Evolutionary conservation across 2,888 invertebrate genomes (phyloP), one percentile per base, ranked within the genome.

Genomic region (Alviniconcha strummeri): DNA sequence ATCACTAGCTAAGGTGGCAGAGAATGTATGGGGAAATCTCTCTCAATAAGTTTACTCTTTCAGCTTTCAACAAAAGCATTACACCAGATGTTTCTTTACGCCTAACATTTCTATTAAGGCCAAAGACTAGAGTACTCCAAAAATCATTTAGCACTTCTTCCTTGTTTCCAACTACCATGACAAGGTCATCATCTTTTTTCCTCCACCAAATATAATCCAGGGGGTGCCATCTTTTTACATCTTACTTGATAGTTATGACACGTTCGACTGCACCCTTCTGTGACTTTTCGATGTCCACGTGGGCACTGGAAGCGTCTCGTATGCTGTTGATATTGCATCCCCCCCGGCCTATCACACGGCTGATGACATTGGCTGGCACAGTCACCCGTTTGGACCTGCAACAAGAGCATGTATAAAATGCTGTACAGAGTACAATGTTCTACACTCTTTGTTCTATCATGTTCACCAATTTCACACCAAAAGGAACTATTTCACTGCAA

Each of bases 271-370:
- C 89, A 6, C 91, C 91, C 87, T 93, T 92, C 94, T 36, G 52
- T 98, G 98, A 79, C 94, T 99, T 99, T 94, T 99, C 99, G 56
- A 99, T 98, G 94, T 99, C 98, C 92, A 99, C 99, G 93, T 98
- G 98, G 7, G 99, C 99, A 85, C 98, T 98, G 60, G 99, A 99
- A 82, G 98, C 97, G 84, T 97, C 97, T 85, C 99, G 95, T 93
- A 99, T 99, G 15, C 99, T 98, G 94, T 99, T 99, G 91, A 99
- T 99, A 94, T 99, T 99, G 94, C 97, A 97, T 80, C 99, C 99
- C 60, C 97, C 98, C 90, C 99, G 96, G 0, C 99, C 99, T 92
- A 99, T 99, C 81, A 99, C 98, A 83, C 99, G 96, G 85, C 98
- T 98, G 86, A 99, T 99, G 77, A 98, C 98, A 93, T 97, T 97